Evolutionary conservation across 2,113 vertebrate genomes (phyloP).

Genomic region (Rissa tridactyla): DNA sequence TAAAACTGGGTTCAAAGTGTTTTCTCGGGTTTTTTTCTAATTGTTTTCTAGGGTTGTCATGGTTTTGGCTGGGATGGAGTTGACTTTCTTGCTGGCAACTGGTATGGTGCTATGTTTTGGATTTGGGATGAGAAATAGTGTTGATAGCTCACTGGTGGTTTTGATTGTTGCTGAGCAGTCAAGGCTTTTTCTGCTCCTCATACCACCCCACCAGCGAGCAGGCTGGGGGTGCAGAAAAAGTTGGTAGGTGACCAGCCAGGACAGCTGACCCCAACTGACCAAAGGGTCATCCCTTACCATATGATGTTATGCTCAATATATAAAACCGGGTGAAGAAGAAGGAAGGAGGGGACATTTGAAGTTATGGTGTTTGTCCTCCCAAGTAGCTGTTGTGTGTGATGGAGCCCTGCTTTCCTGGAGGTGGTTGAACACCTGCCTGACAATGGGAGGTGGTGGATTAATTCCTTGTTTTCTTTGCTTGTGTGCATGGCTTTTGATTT

Average conservation of each 20-base stretch:
- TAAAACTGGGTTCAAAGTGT: neutral
- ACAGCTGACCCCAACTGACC: neutral
- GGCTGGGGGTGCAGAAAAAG: neutral
- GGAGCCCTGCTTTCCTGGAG: neutral
- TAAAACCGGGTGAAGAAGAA: neutral
- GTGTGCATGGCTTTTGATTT: neutral
- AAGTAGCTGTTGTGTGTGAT: neutral
- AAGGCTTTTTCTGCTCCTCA: neutral
- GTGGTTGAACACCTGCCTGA: neutral
- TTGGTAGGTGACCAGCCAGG: neutral
- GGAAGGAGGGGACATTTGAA: neutral
- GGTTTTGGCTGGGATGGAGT: neutral
- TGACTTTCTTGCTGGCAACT: neutral
- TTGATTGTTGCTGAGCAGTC: neutral
- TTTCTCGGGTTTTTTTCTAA: neutral
- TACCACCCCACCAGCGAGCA: neutral
- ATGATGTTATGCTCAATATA: neutral
- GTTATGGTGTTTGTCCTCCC: neutral
- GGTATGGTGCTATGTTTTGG: neutral
- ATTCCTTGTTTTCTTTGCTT: neutral
- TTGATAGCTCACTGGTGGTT: neutral
- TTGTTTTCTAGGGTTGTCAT: neutral
- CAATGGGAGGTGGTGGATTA: neutral
- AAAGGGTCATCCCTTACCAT: neutral
- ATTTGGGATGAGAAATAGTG: neutral